Conservation (phyloP, 2,113 vertebrate genomes). For the Mugil cephalus region DNA sequence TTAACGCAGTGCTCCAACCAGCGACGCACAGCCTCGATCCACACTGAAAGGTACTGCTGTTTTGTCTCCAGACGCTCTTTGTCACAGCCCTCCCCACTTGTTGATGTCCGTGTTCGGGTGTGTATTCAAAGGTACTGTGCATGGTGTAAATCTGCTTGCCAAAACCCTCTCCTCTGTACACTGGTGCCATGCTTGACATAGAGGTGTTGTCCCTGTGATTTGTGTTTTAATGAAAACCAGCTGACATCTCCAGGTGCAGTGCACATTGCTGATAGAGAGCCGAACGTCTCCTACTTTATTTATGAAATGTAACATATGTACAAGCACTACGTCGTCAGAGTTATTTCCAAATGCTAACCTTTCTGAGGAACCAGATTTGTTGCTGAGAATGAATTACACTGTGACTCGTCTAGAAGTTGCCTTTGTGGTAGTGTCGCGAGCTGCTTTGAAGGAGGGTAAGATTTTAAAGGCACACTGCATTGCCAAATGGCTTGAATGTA, state of each 20-base stretch:
- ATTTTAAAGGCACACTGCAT: constrained; percentile 37
- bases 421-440: constrained; percentile 71
- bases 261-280: constrained; percentile 50
- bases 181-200: constrained; percentile 63
- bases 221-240: constrained; percentile 62
- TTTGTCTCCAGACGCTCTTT: constrained; percentile 6
- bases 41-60: constrained; percentile 25
- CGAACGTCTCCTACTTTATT: constrained; percentile 55
- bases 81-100: constrained; percentile 31
- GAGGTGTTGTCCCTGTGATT: constrained; percentile 57
- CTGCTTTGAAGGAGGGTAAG: constrained; percentile 35
- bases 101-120: constrained; percentile 58
- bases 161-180: constrained; percentile 57
- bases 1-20: constrained; percentile 32
- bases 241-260: constrained; percentile 48
- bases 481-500: constrained; percentile 75
- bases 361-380: constrained; percentile 34
- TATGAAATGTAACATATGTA: constrained; percentile 57
- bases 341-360: constrained; percentile 36
- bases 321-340: constrained; percentile 60
- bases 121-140: constrained; percentile 61
- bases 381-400: constrained; percentile 68
- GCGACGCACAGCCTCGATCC: constrained; percentile 31
- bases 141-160: constrained; percentile 72
- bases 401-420: constrained; percentile 77